These are phyloP conservation scores for Leucozona laternaria DNA, from an alignment of 2,888 invertebrate genomes.

Conservation along the genomic window DNA sequence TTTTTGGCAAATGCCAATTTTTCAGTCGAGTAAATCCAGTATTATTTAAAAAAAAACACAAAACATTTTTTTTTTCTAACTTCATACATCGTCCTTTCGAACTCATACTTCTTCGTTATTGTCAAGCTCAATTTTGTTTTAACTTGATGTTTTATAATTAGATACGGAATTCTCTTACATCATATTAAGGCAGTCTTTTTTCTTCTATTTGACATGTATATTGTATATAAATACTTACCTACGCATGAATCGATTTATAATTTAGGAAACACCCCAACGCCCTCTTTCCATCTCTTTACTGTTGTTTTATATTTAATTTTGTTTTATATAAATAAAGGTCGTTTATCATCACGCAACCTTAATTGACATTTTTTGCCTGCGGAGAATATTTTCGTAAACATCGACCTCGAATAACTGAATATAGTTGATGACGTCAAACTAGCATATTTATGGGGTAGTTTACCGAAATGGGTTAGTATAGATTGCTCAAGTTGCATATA, in stretches of 20 bases:
- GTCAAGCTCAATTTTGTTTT: background rate
- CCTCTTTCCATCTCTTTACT: no score
- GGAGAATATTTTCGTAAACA: background rate
- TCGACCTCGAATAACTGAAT: background rate
- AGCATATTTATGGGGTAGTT: background rate
- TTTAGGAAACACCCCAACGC: background rate
- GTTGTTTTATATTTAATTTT: background rate
- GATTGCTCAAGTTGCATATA: background rate
- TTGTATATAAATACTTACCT: no score
- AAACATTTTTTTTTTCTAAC: background rate
- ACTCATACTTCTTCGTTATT: background rate
- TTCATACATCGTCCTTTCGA: background rate
- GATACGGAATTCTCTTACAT: background rate
- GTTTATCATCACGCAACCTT: background rate
- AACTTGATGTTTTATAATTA: background rate
- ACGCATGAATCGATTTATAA: conserved; percentile 17
- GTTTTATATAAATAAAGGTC: background rate
- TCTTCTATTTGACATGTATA: no score
- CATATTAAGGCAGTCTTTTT: background rate
- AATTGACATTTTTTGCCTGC: conserved; percentile 21
- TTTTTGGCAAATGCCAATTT: no score
- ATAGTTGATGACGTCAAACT: conserved; percentile 29
- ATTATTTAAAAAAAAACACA: no score
- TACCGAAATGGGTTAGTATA: background rate
- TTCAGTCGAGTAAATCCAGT: no score